These are phyloP conservation scores for Liolophura sinensis DNA, from an alignment of 1,140 invertebrate genomes.

Conservation along the genomic window DNA sequence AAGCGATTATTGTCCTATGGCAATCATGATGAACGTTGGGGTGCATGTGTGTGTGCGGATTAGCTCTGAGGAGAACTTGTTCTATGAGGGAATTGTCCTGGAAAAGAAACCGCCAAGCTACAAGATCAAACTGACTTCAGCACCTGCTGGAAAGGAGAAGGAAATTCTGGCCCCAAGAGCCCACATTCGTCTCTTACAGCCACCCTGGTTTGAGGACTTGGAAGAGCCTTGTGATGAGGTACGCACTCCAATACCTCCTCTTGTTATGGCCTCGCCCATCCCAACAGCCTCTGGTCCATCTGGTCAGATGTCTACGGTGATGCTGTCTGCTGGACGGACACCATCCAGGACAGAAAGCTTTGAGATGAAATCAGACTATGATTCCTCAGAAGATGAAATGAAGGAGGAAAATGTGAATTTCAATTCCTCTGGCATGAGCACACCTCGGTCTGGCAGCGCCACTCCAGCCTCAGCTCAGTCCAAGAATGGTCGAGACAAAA, in stretches of 20 bases:
- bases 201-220: slow-evolving; percentile 94
- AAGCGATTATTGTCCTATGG: slow-evolving; percentile 87
- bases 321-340: slow-evolving; percentile 16
- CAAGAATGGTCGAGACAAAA: slow-evolving; percentile 34
- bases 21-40: slow-evolving; percentile 72
- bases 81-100: slow-evolving; percentile 79
- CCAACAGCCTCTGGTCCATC: slow-evolving; percentile 22
- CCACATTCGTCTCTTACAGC: slow-evolving; percentile 84
- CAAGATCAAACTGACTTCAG: slow-evolving; percentile 69
- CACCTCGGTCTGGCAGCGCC: slow-evolving; percentile 60
- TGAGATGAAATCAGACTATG: slow-evolving; percentile 7
- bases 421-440: slow-evolving; percentile 50
- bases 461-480: slow-evolving; percentile 52
- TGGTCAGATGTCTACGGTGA: background rate
- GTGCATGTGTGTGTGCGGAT: slow-evolving; percentile 67
- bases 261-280: slow-evolving; percentile 17
- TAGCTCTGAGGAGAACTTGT: slow-evolving; percentile 67
- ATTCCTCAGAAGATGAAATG: slow-evolving; percentile 52
- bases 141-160: slow-evolving; percentile 15
- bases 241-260: slow-evolving; percentile 15
- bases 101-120: slow-evolving; percentile 78
- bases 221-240: slow-evolving; percentile 65
- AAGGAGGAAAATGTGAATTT: slow-evolving; percentile 46
- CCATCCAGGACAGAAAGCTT: slow-evolving; percentile 20
- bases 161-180: slow-evolving; percentile 73